phyloP scores from a whole-genome alignment of 1,140 invertebrate species.

The Neodiprion fabricii region DNA sequence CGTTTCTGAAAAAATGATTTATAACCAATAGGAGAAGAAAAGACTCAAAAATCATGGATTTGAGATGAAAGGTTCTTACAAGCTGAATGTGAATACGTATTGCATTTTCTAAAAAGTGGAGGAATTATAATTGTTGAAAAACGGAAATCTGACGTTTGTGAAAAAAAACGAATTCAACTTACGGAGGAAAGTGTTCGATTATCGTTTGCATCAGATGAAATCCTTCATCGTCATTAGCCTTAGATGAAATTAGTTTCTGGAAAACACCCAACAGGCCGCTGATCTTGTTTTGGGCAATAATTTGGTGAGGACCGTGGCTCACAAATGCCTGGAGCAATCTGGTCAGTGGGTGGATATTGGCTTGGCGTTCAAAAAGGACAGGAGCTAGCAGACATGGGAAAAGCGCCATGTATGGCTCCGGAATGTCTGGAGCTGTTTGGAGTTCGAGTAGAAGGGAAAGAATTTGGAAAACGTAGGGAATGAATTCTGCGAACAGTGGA shows the following conservation, averaged over 20 bases:
- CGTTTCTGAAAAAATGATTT: conserved; percentile 60
- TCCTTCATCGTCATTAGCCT: conserved; percentile 95
- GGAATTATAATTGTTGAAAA: background rate
- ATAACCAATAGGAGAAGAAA: conserved; percentile 17
- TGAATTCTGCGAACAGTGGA: conserved; percentile 78
- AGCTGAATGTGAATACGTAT: too few relatives aligned
- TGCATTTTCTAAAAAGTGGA: conserved; percentile 5
- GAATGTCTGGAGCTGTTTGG: conserved; percentile 65
- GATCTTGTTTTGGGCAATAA: conserved; percentile 75
- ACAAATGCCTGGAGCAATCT: conserved; percentile 88
- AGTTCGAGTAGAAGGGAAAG: conserved; percentile 90
- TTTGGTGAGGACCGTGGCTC: conserved; percentile 73
- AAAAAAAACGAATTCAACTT: conserved; percentile 52
- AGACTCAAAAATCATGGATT: background rate
- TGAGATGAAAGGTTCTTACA: too few relatives aligned
- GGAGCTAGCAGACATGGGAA: conserved; percentile 89
- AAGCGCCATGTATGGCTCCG: conserved; percentile 86
- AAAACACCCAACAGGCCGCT: conserved; percentile 91
- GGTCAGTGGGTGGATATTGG: conserved; percentile 91
- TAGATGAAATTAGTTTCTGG: conserved; percentile 95
- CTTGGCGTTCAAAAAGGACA: conserved; percentile 89
- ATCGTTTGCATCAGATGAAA: conserved; percentile 90
- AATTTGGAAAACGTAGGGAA: conserved; percentile 98
- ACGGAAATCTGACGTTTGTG: background rate
- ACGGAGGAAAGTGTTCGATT: conserved; percentile 77